Evolutionary conservation across 2,888 invertebrate genomes (phyloP).

Genomic region (Eristalis tenax): DNA sequence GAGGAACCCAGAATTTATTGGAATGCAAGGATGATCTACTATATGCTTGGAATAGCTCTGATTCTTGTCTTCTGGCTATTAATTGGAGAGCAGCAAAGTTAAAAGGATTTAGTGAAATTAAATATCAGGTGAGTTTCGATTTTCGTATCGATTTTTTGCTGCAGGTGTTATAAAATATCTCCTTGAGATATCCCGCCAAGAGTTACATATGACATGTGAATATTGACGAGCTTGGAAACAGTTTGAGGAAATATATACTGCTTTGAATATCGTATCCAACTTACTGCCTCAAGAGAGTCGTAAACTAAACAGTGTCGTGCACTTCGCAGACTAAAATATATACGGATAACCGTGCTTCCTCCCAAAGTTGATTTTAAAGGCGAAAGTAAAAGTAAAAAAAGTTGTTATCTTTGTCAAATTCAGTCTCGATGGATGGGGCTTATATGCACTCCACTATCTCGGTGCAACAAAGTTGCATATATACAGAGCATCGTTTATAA

Average conservation of each 20-base stretch:
- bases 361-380: not conserved
- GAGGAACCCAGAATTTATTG: conserved; percentile 83
- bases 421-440: conserved; percentile 6
- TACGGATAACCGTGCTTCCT: not conserved
- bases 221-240: conserved; percentile 18
- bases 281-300: not conserved
- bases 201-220: not conserved
- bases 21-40: conserved; percentile 85
- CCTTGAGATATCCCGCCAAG: conserved; percentile 25
- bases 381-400: not conserved
- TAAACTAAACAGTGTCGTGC: not conserved
- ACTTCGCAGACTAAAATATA: not conserved
- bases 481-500: no score
- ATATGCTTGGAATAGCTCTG: conserved; percentile 84
- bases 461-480: no score
- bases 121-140: conserved; percentile 81
- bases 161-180: not conserved
- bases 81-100: conserved; percentile 82
- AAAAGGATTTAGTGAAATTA: conserved; percentile 79
- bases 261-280: not conserved
- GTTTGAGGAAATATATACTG: not conserved
- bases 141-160: conserved; percentile 55
- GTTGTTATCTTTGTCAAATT: not conserved
- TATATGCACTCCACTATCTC: no score
- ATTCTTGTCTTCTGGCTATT: conserved; percentile 83